These are phyloP conservation scores for Clivina fossor DNA, from an alignment of 2,888 invertebrate species.

Conservation along the genomic window DNA sequence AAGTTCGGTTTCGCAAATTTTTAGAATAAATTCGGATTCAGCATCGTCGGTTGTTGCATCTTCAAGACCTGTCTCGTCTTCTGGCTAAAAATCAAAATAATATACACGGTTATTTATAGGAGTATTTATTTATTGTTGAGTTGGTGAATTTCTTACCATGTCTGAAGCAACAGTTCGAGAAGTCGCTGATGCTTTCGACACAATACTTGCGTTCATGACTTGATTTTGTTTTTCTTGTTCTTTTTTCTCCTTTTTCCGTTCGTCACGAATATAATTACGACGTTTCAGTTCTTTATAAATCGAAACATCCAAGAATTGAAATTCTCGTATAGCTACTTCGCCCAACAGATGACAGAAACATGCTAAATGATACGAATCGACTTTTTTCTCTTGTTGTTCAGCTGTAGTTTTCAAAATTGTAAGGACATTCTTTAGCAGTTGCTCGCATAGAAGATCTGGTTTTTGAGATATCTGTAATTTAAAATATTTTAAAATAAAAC, in stretches of 20 bases:
- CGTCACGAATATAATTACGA: constrained; percentile 53
- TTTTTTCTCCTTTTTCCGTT: constrained; percentile 52
- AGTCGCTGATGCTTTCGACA: constrained; percentile 18
- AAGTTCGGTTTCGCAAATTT: constrained; percentile 68
- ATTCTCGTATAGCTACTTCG: constrained; percentile 75
- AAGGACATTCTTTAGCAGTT: constrained; percentile 42
- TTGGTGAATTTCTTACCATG: constrained; percentile 24
- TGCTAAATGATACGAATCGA: constrained; percentile 32
- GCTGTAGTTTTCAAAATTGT: constrained; percentile 26
- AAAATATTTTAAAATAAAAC: too few relatives aligned
- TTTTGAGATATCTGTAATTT: constrained; percentile 59
- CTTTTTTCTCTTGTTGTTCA: constrained; percentile 35
- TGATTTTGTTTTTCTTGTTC: constrained; percentile 50
- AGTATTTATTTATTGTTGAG: constrained; percentile 32
- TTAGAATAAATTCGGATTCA: constrained; percentile 80
- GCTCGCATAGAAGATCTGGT: constrained; percentile 56
- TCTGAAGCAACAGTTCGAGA: constrained; percentile 8
- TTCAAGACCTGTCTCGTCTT: constrained; percentile 72
- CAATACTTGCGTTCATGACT: too few relatives aligned
- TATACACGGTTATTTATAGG: constrained; percentile 8
- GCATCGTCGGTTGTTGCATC: constrained; percentile 88
- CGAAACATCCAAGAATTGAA: constrained; percentile 78
- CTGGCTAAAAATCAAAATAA: constrained; percentile 37
- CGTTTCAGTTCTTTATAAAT: constrained; percentile 82
- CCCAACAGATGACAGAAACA: constrained; percentile 61